Percentiles rank a stretch among this genome's conserved stretches.
Evolutionary conservation across 2,113 vertebrate genomes (phyloP).

Genomic region (Erpornis zantholeuca): DNA sequence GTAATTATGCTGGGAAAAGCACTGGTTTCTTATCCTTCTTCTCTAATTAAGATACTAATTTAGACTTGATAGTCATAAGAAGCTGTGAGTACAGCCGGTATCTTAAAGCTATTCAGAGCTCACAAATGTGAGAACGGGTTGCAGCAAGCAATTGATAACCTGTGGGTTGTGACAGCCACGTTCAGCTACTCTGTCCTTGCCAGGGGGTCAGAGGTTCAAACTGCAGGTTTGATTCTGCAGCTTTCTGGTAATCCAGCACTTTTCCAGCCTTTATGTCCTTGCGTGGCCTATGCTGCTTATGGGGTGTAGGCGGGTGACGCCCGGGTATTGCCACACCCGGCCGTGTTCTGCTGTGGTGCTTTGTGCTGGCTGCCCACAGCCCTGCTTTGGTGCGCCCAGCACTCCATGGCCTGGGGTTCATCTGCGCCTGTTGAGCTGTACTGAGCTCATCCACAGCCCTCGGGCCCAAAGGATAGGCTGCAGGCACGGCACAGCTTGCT

Average conservation of each 20-base stretch:
- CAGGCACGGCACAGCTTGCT: not conserved
- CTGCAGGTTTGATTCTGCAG: not conserved
- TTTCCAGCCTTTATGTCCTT: not conserved
- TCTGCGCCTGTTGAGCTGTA: not conserved
- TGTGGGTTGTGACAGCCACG: not conserved
- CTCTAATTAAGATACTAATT: not conserved
- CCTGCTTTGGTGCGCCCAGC: not conserved
- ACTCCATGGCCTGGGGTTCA: accelerated
- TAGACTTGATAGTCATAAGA: not conserved
- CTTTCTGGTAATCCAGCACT: not conserved
- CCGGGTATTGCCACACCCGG: accelerated
- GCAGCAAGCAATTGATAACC: not conserved
- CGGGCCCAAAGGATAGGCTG: not conserved
- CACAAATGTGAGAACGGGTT: not conserved
- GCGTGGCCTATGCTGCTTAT: accelerated
- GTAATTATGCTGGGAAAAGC: not conserved
- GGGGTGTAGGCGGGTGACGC: accelerated
- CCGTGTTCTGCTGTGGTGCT: not conserved
- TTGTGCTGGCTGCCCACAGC: not conserved
- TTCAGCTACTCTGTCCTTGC: not conserved
- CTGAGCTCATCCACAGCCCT: not conserved
- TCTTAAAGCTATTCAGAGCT: not conserved
- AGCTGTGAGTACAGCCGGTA: not conserved
- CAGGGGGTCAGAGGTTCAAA: not conserved
- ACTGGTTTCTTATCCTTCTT: not conserved